These are phyloP conservation scores for Keiferia lycopersicella DNA, from an alignment of 2,888 invertebrate genomes.

Conservation along the genomic window DNA sequence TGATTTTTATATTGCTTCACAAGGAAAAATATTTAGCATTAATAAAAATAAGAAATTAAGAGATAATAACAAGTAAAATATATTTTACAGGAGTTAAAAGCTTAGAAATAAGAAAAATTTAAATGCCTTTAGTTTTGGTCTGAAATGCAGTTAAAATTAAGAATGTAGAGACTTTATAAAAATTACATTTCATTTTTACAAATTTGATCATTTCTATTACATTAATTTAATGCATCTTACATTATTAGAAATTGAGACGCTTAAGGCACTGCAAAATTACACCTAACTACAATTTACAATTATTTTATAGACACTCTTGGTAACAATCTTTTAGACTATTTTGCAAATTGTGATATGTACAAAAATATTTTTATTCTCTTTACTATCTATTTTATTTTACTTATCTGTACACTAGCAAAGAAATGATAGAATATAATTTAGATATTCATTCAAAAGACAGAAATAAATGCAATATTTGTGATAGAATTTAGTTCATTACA, in stretches of 20 bases:
- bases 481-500: constrained; percentile 35
- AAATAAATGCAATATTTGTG: constrained; percentile 43
- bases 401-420: constrained; percentile 38
- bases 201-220: constrained; percentile 65
- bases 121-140: constrained; percentile 49
- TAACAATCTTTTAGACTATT: constrained; percentile 67
- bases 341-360: constrained; percentile 79
- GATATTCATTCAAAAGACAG: constrained; percentile 21
- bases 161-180: constrained; percentile 62
- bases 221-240: constrained; percentile 57
- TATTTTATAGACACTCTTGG: constrained; percentile 67
- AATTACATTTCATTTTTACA: constrained; percentile 65
- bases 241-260: constrained; percentile 78
- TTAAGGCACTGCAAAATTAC: constrained; percentile 80
- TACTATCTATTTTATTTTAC: constrained; percentile 51
- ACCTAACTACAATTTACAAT: constrained; percentile 65
- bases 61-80: neutral
- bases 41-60: neutral
- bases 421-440: constrained; percentile 23
- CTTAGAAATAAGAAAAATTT: neutral
- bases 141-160: constrained; percentile 53
- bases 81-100: neutral
- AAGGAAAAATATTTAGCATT: neutral
- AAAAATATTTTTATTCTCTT: constrained; percentile 74
- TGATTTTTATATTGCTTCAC: neutral